phyloP scores from a whole-genome alignment of 1,140 invertebrate species.

The Tetragnatha versicolor region DNA sequence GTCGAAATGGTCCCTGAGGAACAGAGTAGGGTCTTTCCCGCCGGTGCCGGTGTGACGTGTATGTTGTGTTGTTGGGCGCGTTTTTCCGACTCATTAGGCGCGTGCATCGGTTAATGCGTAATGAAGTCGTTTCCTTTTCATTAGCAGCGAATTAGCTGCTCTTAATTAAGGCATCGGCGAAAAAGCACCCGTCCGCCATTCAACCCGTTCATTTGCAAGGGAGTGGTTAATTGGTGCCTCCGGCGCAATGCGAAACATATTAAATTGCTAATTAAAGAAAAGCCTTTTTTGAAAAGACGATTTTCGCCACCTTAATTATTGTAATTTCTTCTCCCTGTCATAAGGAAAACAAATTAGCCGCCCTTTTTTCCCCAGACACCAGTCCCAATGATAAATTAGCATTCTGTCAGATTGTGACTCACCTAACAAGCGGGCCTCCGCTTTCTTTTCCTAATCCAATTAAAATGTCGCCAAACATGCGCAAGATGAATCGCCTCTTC shows the following conservation, averaged over 20 bases:
- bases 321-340: constrained; percentile 51
- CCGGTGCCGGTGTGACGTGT: no score
- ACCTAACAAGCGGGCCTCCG: constrained; percentile 43
- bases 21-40: no score
- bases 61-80: no score
- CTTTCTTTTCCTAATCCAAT: constrained; percentile 50
- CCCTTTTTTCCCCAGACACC: constrained; percentile 43
- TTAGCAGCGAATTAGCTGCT: no score
- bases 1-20: no score
- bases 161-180: no score
- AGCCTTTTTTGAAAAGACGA: constrained; percentile 36
- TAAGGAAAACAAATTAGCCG: constrained; percentile 52
- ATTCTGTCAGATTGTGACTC: constrained; percentile 45
- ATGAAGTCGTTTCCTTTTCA: no score
- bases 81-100: no score
- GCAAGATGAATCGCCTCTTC: constrained; percentile 50
- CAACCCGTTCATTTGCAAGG: constrained; percentile 26
- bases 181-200: constrained; percentile 42
- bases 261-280: constrained; percentile 52
- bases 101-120: no score
- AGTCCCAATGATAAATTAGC: constrained; percentile 51
- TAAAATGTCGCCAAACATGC: constrained; percentile 49
- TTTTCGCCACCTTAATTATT: constrained; percentile 52
- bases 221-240: constrained; percentile 48
- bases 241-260: constrained; percentile 45